phyloP scores from a whole-genome alignment of 92 coral and sea anemone genomes.

The Epizoanthus scotinus region DNA sequence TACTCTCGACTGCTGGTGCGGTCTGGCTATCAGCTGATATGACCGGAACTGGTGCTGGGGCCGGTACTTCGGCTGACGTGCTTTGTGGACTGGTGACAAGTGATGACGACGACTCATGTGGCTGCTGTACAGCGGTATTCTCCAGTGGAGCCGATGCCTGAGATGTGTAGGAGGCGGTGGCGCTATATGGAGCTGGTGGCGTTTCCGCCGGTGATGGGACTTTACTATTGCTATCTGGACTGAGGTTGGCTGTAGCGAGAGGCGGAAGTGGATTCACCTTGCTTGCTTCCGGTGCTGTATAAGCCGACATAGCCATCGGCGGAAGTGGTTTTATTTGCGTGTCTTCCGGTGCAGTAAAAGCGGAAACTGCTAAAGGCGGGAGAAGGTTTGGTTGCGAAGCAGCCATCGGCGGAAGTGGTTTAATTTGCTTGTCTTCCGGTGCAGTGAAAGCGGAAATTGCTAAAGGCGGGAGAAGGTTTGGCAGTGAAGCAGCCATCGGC shows the following conservation, averaged over 20 bases:
- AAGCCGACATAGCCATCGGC: constrained; percentile 1
- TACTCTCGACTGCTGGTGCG: not conserved
- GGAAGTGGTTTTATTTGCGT: constrained; percentile 5
- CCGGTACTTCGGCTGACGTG: not conserved
- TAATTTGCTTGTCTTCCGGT: constrained; percentile 16
- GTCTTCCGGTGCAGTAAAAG: constrained; percentile 27
- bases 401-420: constrained; percentile 13
- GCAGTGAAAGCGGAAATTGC: constrained; percentile 5
- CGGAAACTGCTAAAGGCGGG: not conserved
- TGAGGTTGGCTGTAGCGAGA: not conserved
- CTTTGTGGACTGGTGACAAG: not conserved
- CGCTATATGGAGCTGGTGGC: constrained; percentile 6
- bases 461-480: not conserved
- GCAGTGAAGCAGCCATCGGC: not conserved
- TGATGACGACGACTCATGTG: not conserved
- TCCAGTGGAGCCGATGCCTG: not conserved
- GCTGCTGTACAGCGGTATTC: not conserved
- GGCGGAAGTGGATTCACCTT: not conserved
- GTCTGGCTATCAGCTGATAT: not conserved
- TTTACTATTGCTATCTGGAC: not conserved
- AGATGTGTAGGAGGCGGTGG: not conserved
- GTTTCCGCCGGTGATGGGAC: constrained; percentile 1
- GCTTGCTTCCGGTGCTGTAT: not conserved
- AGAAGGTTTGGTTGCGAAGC: not conserved
- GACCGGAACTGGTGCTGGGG: not conserved